phyloP scores from a whole-genome alignment of 2,797 vertebrate species.

The Anomalospiza imberbis region DNA sequence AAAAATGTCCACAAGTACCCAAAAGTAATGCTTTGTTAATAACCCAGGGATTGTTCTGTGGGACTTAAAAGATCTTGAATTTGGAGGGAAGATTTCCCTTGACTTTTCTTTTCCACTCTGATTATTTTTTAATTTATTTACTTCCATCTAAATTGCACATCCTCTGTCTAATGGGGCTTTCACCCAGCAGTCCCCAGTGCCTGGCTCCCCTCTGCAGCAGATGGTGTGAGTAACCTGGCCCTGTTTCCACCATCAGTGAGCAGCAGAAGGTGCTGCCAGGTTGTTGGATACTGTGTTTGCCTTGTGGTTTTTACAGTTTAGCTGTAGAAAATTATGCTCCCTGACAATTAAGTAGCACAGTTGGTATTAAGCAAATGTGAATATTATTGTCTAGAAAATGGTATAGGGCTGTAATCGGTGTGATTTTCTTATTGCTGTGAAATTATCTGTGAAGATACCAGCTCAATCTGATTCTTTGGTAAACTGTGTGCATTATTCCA shows the following conservation, averaged over 20 bases:
- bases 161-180: not conserved
- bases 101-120: not conserved
- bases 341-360: slow-evolving; percentile 7
- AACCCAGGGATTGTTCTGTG: not conserved
- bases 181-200: not conserved
- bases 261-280: slow-evolving; percentile 8
- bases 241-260: not conserved
- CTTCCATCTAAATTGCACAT: not conserved
- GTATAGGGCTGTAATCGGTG: not conserved
- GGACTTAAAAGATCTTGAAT: not conserved
- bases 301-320: not conserved
- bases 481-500: not conserved
- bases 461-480: not conserved
- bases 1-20: not conserved
- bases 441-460: slow-evolving; percentile 34
- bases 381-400: slow-evolving; percentile 21
- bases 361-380: slow-evolving; percentile 28
- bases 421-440: slow-evolving; percentile 32
- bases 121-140: not conserved
- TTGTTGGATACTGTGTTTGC: not conserved
- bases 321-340: slow-evolving; percentile 6
- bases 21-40: not conserved
- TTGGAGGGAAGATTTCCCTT: not conserved
- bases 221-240: not conserved
- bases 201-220: not conserved